Base-by-base conservation (phyloP, 2,113 vertebrate species). In the Setophaga coronata region DNA sequence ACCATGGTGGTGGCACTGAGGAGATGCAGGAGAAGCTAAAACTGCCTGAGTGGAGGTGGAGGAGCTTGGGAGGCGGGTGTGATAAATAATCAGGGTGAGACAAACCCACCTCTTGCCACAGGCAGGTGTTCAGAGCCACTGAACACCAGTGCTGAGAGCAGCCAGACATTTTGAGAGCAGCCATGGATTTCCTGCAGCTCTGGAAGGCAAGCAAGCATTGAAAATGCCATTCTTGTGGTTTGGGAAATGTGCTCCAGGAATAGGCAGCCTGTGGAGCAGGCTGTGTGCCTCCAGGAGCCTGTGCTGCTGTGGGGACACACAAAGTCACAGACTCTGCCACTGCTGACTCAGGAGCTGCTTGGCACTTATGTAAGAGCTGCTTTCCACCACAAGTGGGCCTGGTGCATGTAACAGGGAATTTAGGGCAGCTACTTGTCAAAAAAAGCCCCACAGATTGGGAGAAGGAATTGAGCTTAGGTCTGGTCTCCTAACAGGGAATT, bases 81-180 rank as follows among this genome's bases (percentile, higher is more conserved):
- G 38, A 91, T 91, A 89, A 96, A 91, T n/a, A 95, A 26, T 61
- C 67, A 36, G 84, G 87, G 87, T 70, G 87, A 96, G 62, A 95
- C 18, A 76, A 96, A 58, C 66, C 84, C 71, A 38, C 56, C 34
- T 53, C 79, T 42, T 89, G 84, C 51, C 82, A 72, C 65, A 69
- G 36, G 36, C 36, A 38, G 36, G 36, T 38, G 36, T 38, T 38
- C 36, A 38, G 62, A 66, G 34, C 62, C 73, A n/a, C 12, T 48
- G 70, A 72, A 11, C 60, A 33, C 25, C 38, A n/a, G 79, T 33
- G 92, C 13, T 20, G 54, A 34, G 60, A 51, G 57, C 85, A 89
- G 34, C 25, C 79, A 67, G 92, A 36, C 73, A 45, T 95, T 82
- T 93, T 89, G 85, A 29, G 91, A 71, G 28, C 48, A 78, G 69